Evolutionary conservation across 2,113 vertebrate species (phyloP), one percentile per base, ranked within the genome.

Genomic region (Pipa parva): DNA sequence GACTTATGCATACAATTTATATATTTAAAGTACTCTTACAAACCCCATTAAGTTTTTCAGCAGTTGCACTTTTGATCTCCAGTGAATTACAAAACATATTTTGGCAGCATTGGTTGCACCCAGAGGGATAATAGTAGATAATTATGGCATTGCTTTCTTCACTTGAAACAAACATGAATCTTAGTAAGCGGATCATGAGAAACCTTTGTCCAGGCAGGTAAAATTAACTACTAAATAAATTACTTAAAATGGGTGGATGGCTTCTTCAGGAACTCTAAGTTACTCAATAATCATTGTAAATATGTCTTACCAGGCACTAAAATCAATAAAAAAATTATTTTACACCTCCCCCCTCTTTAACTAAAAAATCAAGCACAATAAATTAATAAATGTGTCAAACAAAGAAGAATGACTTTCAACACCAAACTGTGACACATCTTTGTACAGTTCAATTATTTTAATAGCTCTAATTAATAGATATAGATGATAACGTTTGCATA

Each of bases 381-480:
- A 59, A 67, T 59, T 50, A n/a, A 60, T 52, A 24, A 9, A 42
- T 20, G 21, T 36, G 55, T 55, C 24, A 45, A 64, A 20, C 37
- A 26, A 29, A n/a, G n/a, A 65, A 65, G 51, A 48, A 59, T 36
- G 15, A 51, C 12, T 68, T 68, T 68, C 55, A 51, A 42, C 65
- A 68, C 45, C 49, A 49, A 22, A 2, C 17, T 22, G 17, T 42
- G 65, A 68, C 46, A 59, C 65, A 52, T 15, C 21, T 50, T 28
- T 22, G 31, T 68, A 39, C 22, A 39, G 56, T 28, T 50, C 55
- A 59, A 59, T 68, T 68, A 60, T 31, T 51, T 39, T 59, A 68
- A 59, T 68, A 68, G 65, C 56, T 26, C 39, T 68, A 50, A 60
- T 68, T 37, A 66, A 58, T 50, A 60, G 45, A 68, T 52, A 50